phyloP scores from a whole-genome alignment of 2,888 invertebrate species.

The Cantharis nigra region DNA sequence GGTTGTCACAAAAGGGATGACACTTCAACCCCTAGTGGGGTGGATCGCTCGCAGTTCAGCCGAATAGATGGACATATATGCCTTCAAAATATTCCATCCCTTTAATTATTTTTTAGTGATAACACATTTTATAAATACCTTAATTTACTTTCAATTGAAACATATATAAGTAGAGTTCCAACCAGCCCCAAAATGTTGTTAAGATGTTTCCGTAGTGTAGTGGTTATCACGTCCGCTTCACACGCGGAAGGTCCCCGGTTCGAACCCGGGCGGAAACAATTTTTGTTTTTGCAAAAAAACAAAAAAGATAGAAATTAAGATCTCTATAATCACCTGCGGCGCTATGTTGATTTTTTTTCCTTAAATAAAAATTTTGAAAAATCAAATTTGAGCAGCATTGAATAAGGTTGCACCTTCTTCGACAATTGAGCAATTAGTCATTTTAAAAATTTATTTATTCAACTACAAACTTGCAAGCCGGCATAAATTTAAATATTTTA shows the following conservation, averaged over 20 bases:
- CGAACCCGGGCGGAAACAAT: constrained; percentile 84
- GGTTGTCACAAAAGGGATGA: constrained; percentile 55
- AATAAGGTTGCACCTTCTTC: no score
- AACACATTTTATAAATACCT: neutral
- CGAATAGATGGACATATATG: constrained; percentile 22
- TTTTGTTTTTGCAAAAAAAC: constrained; percentile 37
- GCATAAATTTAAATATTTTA: neutral
- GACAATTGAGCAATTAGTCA: neutral
- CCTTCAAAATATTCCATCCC: constrained; percentile 12
- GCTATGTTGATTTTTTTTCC: no score
- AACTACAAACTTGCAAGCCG: neutral
- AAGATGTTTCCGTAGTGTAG: constrained; percentile 85
- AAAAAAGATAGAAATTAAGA: no score
- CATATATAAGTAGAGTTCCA: no score
- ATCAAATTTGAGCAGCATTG: no score
- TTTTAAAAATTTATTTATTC: neutral
- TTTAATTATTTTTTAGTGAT: neutral
- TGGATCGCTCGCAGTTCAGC: constrained; percentile 12
- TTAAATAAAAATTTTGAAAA: no score
- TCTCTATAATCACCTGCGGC: no score
- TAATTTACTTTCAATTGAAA: neutral
- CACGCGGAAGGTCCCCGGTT: constrained; percentile 91
- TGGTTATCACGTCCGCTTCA: constrained; percentile 91
- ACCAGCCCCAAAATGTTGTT: neutral
- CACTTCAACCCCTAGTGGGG: constrained; percentile 44